These are phyloP conservation scores for Cynaeus angustus DNA, from an alignment of 2,888 invertebrate genomes.

Conservation along the genomic window DNA sequence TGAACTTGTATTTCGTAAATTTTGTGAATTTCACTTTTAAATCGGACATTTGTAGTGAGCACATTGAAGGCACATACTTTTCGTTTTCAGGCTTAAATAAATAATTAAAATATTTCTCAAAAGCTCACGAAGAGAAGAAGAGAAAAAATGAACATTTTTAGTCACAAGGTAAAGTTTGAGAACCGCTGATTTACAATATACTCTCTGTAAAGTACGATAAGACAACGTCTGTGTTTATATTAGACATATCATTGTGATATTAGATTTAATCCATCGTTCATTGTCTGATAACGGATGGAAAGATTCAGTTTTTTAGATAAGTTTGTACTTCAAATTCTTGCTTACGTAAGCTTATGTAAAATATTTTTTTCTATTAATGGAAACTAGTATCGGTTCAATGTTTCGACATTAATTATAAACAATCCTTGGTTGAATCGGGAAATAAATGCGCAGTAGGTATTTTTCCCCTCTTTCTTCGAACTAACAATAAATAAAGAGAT, in stretches of 20 bases:
- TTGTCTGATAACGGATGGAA: conserved; percentile 42
- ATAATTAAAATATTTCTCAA: no score
- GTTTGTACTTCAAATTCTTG: background rate
- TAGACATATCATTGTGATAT: conserved; percentile 33
- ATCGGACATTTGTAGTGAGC: no score
- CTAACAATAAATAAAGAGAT: no score
- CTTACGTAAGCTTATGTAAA: conserved; percentile 23
- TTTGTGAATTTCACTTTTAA: no score
- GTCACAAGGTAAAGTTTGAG: background rate
- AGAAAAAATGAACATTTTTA: no score
- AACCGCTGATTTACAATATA: background rate
- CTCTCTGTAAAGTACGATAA: conserved; percentile 18
- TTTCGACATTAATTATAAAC: background rate
- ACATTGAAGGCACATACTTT: no score
- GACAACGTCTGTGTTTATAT: conserved; percentile 29
- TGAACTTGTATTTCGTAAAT: no score
- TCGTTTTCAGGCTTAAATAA: no score
- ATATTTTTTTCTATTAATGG: conserved; percentile 8
- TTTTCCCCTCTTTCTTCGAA: no score
- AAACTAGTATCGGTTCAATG: background rate
- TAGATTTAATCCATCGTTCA: conserved; percentile 34
- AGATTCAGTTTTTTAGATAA: conserved; percentile 20
- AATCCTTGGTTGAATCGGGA: no score
- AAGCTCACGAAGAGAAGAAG: no score
- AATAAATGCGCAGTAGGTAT: background rate